Conservation (phyloP, 1,140 invertebrate species). For the Diuraphis noxia region DNA sequence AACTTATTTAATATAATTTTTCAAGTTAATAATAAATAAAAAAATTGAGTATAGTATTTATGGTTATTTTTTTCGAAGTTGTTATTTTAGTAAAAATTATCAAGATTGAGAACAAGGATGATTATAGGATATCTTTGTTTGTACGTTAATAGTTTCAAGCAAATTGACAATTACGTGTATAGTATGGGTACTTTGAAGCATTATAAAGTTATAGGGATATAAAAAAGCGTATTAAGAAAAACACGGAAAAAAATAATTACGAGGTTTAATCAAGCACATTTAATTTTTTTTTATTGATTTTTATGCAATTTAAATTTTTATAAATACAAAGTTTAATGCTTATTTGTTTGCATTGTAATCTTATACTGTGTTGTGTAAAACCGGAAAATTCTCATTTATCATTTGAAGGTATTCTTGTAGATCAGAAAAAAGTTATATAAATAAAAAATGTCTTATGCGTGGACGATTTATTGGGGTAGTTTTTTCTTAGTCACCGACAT, state of each 20-base stretch:
- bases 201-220: too few species aligned
- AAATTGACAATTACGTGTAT: background rate
- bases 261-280: too few species aligned
- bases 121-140: background rate
- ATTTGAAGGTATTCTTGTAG: slow-evolving; percentile 28
- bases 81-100: background rate
- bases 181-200: background rate
- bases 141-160: background rate
- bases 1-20: background rate
- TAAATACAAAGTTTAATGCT: background rate
- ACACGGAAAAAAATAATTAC: background rate
- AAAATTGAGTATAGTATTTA: background rate
- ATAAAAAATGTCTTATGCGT: slow-evolving; percentile 40
- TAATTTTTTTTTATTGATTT: background rate
- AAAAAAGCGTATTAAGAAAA: background rate
- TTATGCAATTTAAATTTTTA: background rate
- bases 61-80: background rate
- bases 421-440: slow-evolving; percentile 38
- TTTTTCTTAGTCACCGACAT: slow-evolving; percentile 25
- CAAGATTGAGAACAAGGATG: background rate
- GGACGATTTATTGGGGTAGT: slow-evolving; percentile 48
- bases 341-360: background rate
- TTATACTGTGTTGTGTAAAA: slow-evolving; percentile 7
- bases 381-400: slow-evolving; percentile 23
- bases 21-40: background rate